Evolutionary conservation across 2,113 vertebrate genomes (phyloP).

Genomic region (Sigmodon hispidus): DNA sequence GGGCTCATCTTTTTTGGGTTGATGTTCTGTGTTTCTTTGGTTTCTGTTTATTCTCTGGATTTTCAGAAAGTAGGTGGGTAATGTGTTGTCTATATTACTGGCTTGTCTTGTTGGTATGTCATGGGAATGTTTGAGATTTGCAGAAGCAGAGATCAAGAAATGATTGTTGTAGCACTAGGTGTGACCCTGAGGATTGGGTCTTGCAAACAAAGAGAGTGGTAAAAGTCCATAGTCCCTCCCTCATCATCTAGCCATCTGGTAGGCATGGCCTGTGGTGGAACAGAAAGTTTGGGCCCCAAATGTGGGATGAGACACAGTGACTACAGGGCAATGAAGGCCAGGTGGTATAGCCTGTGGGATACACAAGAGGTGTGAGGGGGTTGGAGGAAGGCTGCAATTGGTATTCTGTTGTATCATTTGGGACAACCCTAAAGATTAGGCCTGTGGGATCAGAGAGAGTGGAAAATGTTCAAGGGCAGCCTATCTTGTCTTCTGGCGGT

Average conservation of each 20-base stretch:
- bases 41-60: not conserved
- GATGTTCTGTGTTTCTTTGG: not conserved
- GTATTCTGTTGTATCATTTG: no score
- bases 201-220: not conserved
- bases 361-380: no score
- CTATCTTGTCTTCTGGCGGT: not conserved
- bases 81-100: not conserved
- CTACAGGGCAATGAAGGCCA: not conserved
- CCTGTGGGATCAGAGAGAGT: not conserved
- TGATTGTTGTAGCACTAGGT: fast-evolving
- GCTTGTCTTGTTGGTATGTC: no score
- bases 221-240: no score
- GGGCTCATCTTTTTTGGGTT: not conserved
- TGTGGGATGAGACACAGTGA: not conserved
- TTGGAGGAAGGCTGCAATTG: not conserved
- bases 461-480: not conserved
- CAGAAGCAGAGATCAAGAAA: no score
- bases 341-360: not conserved
- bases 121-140: not conserved
- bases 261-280: not conserved
- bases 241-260: not conserved
- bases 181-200: not conserved
- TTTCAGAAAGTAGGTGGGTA: not conserved
- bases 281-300: no score
- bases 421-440: not conserved